A percentile compares a stretch with the other conserved stretches of the same genome.
These are phyloP conservation scores for Halisarca cf. caerulea DNA, from an alignment of 37 sponge, comb jelly and placozoan species.

Conservation along the genomic window DNA sequence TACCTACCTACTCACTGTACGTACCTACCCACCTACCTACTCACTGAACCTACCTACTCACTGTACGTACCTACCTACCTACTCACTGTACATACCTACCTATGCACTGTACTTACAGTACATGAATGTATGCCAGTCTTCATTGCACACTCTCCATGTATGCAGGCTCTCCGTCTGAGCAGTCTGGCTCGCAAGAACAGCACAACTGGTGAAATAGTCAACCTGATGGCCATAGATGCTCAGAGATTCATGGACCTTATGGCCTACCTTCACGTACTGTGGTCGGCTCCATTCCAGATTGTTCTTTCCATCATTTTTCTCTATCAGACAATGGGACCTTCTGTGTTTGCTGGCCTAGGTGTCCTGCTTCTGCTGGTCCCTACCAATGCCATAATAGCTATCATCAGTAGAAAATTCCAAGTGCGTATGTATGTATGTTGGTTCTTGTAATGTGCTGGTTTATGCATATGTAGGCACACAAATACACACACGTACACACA, in stretches of 20 bases:
- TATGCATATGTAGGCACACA: too few relatives aligned
- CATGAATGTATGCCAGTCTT: background rate
- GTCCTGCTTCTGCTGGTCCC: constrained; percentile 89
- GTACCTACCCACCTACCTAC: too few relatives aligned
- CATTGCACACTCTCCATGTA: too few relatives aligned
- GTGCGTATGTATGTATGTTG: constrained; percentile 35
- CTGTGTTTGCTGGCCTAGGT: constrained; percentile 82
- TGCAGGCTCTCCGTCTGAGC: constrained; percentile 81
- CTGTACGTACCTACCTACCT: too few relatives aligned
- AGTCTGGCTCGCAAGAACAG: constrained; percentile 67
- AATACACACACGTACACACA: too few relatives aligned
- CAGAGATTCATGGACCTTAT: constrained; percentile 89
- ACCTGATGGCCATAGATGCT: constrained; percentile 97
- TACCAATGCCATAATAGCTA: constrained; percentile 55
- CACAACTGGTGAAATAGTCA: constrained; percentile 98
- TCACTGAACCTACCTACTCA: too few relatives aligned
- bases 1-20: too few relatives aligned
- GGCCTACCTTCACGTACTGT: constrained; percentile 80
- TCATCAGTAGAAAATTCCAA: constrained; percentile 44
- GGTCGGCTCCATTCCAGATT: constrained; percentile 92
- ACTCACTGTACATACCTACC: too few relatives aligned
- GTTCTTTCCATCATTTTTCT: constrained; percentile 76
- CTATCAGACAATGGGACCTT: constrained; percentile 70
- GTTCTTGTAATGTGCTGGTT: too few relatives aligned
- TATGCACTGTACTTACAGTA: too few relatives aligned